phyloP scores from a whole-genome alignment of 2,113 vertebrate genomes.

The Cavia porcellus region DNA sequence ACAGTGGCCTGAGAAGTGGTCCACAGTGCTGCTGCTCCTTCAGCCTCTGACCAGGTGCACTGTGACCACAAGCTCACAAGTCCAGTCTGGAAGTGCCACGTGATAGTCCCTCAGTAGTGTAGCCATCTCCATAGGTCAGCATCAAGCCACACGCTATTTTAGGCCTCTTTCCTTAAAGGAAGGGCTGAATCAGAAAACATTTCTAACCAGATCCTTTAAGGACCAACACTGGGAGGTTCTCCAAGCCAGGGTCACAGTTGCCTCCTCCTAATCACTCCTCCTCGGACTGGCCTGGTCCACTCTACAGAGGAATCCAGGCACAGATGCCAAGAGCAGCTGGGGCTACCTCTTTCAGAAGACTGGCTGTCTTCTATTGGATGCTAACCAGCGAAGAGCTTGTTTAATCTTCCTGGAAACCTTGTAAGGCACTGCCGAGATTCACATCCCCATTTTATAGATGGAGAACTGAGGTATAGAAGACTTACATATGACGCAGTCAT shows the following conservation, averaged over 20 bases:
- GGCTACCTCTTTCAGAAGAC: background rate
- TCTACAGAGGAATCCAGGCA: background rate
- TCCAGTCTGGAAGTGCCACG: background rate
- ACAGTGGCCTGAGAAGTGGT: background rate
- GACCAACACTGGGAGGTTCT: background rate
- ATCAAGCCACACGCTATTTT: background rate
- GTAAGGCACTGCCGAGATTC: background rate
- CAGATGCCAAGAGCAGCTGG: fast-evolving
- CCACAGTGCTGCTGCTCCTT: background rate
- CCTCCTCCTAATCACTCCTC: background rate
- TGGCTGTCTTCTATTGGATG: background rate
- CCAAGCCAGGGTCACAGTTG: background rate
- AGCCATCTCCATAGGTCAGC: too few species aligned
- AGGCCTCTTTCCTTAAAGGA: background rate
- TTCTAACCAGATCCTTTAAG: background rate
- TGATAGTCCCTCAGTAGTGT: background rate
- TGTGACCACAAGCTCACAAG: fast-evolving
- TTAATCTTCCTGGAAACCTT: background rate
- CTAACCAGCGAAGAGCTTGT: background rate
- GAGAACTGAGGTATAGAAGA: background rate
- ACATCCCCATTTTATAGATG: background rate
- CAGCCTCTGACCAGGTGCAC: background rate
- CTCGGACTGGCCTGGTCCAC: background rate
- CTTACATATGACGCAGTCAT: too few species aligned
- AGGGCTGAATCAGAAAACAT: background rate